These are phyloP conservation scores for Morelia viridis DNA, from an alignment of 2,797 vertebrate genomes.

Conservation along the genomic window DNA sequence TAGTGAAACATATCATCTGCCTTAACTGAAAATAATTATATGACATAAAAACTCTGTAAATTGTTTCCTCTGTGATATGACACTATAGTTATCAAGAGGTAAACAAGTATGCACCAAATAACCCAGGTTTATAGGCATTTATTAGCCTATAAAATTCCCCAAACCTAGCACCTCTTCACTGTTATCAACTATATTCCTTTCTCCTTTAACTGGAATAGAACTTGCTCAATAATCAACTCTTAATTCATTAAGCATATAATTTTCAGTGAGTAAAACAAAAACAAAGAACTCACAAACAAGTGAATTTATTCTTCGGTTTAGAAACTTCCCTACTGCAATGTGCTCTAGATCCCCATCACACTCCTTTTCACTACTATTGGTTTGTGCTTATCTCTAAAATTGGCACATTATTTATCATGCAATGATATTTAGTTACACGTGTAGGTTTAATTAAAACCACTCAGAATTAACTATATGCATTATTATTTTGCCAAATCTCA, in stretches of 20 bases:
- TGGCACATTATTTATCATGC: slow-evolving; percentile 9
- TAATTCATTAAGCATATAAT: not conserved
- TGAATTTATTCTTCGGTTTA: not conserved
- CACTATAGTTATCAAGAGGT: not conserved
- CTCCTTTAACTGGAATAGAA: not conserved
- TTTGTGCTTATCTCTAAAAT: not conserved
- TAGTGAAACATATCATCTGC: not conserved
- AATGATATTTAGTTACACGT: slow-evolving; percentile 1
- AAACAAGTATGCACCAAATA: not conserved
- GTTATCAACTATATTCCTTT: not conserved
- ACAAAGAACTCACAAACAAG: too few relatives aligned
- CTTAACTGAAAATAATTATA: not conserved
- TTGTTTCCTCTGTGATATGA: not conserved
- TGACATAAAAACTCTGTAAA: too few relatives aligned
- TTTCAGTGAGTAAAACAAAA: too few relatives aligned
- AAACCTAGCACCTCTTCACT: not conserved
- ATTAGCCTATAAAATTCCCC: not conserved
- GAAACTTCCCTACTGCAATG: not conserved
- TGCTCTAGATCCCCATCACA: not conserved
- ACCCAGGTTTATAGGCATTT: not conserved
- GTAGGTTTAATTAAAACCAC: slow-evolving; percentile 7
- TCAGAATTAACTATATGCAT: slow-evolving; percentile 4
- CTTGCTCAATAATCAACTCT: not conserved
- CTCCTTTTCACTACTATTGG: not conserved
- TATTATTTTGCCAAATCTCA: slow-evolving; percentile 7